Percentiles rank a stretch among this genome's conserved stretches.
These are phyloP conservation scores for Hippocampus kuda DNA, from an alignment of 2,797 vertebrate species.

Conservation along the genomic window DNA sequence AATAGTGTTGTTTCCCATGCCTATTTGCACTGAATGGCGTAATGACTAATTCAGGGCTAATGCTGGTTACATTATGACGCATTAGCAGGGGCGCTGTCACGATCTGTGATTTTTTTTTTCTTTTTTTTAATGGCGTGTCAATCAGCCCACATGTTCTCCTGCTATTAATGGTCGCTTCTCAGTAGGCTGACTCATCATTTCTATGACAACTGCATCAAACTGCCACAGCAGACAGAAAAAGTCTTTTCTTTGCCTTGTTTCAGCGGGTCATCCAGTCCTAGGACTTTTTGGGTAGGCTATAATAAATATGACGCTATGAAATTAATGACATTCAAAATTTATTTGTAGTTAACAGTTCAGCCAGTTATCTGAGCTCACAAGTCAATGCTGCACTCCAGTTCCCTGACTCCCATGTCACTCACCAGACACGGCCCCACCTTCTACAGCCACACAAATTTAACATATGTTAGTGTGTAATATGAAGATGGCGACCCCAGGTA, in stretches of 20 bases:
- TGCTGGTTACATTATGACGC: constrained; percentile 10
- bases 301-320: no score
- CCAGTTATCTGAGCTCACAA: background rate
- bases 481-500: no score
- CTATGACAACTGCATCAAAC: constrained; percentile 51
- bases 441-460: no score
- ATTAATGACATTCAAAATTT: no score
- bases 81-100: constrained; percentile 11
- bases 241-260: background rate
- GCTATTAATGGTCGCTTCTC: constrained; percentile 31
- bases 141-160: constrained; percentile 34
- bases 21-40: background rate
- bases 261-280: background rate
- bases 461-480: no score
- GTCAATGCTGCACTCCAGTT: no score
- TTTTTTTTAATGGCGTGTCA: constrained; percentile 1
- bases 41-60: background rate
- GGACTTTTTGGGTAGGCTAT: no score
- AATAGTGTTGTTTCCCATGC: background rate
- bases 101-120: constrained; percentile 2
- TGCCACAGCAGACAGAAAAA: constrained; percentile 11
- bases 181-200: constrained; percentile 52
- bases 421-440: background rate
- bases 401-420: background rate
- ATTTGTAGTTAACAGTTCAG: background rate